Evolutionary conservation across 2,888 invertebrate genomes (phyloP).

Genomic region (Pyrocoelia pectoralis): DNA sequence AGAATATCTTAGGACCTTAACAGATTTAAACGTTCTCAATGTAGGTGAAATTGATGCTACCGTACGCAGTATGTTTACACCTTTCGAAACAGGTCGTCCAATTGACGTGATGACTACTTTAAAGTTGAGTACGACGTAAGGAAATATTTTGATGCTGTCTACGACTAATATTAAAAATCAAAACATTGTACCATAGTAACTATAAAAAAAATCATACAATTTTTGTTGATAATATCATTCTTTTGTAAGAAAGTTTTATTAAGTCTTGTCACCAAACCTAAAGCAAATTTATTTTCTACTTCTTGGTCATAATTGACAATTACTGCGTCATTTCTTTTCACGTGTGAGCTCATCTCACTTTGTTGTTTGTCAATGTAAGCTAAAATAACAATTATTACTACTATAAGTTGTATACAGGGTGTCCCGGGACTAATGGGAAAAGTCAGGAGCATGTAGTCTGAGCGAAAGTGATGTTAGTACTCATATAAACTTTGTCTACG

Average conservation of each 20-base stretch:
- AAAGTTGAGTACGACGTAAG: slow-evolving; percentile 19
- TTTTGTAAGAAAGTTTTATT: slow-evolving; percentile 19
- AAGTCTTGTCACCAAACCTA: slow-evolving; percentile 30
- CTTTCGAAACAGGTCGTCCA: slow-evolving; percentile 31
- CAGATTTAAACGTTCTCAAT: slow-evolving; percentile 68
- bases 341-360: slow-evolving; percentile 23
- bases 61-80: slow-evolving; percentile 49
- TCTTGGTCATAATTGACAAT: slow-evolving; percentile 22
- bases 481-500: too few relatives aligned
- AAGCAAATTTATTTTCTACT: slow-evolving; percentile 2
- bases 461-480: too few relatives aligned
- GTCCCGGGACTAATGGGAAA: too few relatives aligned
- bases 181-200: too few relatives aligned
- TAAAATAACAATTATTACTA: slow-evolving; percentile 33
- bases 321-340: slow-evolving; percentile 43
- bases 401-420: too few relatives aligned
- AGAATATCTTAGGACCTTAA: slow-evolving; percentile 68
- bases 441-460: too few relatives aligned
- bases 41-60: slow-evolving; percentile 59
- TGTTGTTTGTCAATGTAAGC: slow-evolving; percentile 41
- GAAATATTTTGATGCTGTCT: slow-evolving; percentile 9
- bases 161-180: slow-evolving; percentile 25
- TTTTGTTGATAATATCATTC: slow-evolving; percentile 22
- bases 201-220: slow-evolving; percentile 32
- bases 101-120: slow-evolving; percentile 21